Conservation (phyloP, 2,888 invertebrate genomes). For the Trypoxylon attenuatum region DNA sequence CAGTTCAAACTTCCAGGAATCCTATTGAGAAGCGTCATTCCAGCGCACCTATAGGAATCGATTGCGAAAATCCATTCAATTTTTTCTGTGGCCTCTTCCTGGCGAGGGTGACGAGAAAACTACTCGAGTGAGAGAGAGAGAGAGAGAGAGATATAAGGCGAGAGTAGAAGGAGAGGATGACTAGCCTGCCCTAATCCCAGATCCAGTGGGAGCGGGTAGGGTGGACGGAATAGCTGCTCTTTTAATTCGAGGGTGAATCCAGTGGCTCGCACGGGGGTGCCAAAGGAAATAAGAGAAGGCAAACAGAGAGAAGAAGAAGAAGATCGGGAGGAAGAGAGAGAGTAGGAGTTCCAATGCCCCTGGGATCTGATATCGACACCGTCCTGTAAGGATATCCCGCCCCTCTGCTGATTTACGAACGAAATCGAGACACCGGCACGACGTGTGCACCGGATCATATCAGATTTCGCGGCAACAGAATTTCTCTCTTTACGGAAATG, state of each 20-base stretch:
- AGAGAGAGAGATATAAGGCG: background rate
- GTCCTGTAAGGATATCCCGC: constrained; percentile 54
- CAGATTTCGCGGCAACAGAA: constrained; percentile 38
- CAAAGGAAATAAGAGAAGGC: constrained; percentile 11
- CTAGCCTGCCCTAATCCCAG: too few species aligned
- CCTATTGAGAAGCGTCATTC: background rate
- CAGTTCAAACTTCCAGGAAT: constrained; percentile 25
- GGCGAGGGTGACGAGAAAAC: background rate
- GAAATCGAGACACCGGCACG: constrained; percentile 49
- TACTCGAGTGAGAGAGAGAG: background rate
- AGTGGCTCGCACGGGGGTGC: constrained; percentile 25
- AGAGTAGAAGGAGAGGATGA: background rate
- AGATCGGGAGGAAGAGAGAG: constrained; percentile 2
- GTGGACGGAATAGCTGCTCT: constrained; percentile 51
- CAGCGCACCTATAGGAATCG: constrained; percentile 5
- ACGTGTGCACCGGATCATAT: constrained; percentile 45
- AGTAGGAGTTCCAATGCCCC: constrained; percentile 31
- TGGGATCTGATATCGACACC: constrained; percentile 59
- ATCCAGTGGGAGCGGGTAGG: too few species aligned
- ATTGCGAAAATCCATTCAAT: constrained; percentile 35
- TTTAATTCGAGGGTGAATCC: constrained; percentile 61
- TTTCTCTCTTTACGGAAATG: background rate
- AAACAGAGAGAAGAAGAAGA: constrained; percentile 2
- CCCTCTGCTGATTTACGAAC: constrained; percentile 57
- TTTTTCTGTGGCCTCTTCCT: constrained; percentile 26